Conservation (phyloP, 2,113 vertebrate species). For the Formicarius rufipectus region DNA sequence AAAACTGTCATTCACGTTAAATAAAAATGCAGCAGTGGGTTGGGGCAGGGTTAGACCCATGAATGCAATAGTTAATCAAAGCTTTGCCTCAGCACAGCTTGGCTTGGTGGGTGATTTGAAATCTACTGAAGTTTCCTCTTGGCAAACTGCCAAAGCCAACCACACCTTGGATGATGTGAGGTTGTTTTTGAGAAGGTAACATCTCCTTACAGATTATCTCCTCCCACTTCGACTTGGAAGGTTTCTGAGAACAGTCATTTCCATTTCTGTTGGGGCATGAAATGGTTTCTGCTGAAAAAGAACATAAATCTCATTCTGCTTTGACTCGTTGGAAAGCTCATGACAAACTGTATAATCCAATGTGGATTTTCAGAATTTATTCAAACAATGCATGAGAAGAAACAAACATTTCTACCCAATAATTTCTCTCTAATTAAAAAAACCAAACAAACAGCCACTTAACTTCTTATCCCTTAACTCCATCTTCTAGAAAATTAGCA, state of each 20-base stretch:
- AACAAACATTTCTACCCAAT: conserved; percentile 4
- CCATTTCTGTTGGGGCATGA: conserved; percentile 58
- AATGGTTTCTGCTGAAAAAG: conserved; percentile 48
- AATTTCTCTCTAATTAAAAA: not conserved
- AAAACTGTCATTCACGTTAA: not conserved
- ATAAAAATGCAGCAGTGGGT: not conserved
- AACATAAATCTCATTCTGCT: conserved; percentile 33
- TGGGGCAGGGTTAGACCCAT: not conserved
- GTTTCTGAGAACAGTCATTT: conserved; percentile 49
- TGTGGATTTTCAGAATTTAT: conserved; percentile 26
- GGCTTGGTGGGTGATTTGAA: conserved; percentile 25
- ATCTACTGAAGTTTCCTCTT: conserved; percentile 36
- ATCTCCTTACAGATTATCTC: conserved; percentile 36
- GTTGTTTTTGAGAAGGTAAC: conserved; percentile 51
- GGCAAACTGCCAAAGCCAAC: conserved; percentile 43
- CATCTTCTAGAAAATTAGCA: not conserved
- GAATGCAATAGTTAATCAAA: conserved; percentile 25
- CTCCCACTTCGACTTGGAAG: conserved; percentile 25
- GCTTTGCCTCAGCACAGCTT: conserved; percentile 12
- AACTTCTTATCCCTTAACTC: not conserved
- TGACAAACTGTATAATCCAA: conserved; percentile 11
- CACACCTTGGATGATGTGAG: conserved; percentile 49
- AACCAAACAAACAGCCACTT: not conserved
- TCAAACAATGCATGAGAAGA: conserved; percentile 17
- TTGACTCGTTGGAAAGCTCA: conserved; percentile 42